phyloP scores from a whole-genome alignment of 1,140 invertebrate genomes.

The Philopotamus ludificatus region DNA sequence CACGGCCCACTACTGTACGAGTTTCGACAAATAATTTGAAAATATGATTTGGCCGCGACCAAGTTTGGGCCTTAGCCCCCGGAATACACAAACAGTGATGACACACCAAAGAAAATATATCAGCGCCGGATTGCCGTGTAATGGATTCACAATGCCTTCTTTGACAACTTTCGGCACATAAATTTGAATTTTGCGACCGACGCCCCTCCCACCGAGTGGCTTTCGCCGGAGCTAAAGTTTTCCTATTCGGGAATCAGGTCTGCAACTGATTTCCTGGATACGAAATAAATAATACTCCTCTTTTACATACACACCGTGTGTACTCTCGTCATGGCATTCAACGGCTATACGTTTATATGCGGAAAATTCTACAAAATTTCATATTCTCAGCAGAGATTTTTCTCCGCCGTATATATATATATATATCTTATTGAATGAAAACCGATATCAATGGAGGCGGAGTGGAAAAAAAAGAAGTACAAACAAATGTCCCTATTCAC shows the following conservation, averaged over 20 bases:
- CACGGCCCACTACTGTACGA: constrained; percentile 5
- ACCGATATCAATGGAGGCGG: constrained; percentile 38
- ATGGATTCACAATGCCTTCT: constrained; percentile 40
- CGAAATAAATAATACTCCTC: constrained; percentile 41
- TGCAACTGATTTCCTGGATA: constrained; percentile 41
- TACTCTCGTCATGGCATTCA: constrained; percentile 19
- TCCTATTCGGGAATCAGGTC: constrained; percentile 20
- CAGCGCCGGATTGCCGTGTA: constrained; percentile 32
- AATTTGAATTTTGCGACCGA: constrained; percentile 37
- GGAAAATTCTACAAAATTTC: constrained; percentile 32
- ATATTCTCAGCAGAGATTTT: constrained; percentile 34
- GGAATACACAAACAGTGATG: not conserved
- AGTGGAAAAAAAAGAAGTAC: constrained; percentile 19
- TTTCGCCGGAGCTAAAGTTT: constrained; percentile 10
- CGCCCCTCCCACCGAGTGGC: not conserved
- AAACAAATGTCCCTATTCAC: constrained; percentile 37
- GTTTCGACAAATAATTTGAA: constrained; percentile 19
- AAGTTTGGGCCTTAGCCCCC: not conserved
- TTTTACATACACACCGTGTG: constrained; percentile 9
- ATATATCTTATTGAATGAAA: constrained; percentile 40
- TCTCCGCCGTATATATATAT: too few relatives aligned
- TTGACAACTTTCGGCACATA: constrained; percentile 38
- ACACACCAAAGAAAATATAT: constrained; percentile 19
- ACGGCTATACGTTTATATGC: constrained; percentile 11
- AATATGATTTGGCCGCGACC: constrained; percentile 1